phyloP scores from a whole-genome alignment of 2,113 vertebrate species.

The Chaetorhynchus papuensis region DNA sequence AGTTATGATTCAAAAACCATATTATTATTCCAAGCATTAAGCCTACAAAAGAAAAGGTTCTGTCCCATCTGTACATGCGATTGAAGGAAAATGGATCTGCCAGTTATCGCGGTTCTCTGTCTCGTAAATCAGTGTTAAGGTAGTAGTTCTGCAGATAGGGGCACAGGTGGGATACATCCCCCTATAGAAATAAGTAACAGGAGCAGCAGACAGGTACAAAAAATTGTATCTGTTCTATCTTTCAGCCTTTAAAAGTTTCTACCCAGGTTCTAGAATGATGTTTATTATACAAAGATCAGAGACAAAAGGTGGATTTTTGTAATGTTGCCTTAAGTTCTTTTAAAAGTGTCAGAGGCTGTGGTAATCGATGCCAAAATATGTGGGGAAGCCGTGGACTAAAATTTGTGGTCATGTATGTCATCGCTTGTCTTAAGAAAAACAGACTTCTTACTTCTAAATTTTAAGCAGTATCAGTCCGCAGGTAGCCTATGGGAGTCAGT shows the following conservation, averaged over 20 bases:
- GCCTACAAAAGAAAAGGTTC: not conserved
- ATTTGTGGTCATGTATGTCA: not conserved
- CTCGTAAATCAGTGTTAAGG: not conserved
- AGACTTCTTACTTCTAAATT: not conserved
- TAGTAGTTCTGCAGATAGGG: not conserved
- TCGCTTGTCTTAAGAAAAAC: not conserved
- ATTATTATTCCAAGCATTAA: not conserved
- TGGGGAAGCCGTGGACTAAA: not conserved
- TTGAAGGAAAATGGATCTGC: not conserved
- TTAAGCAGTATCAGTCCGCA: not conserved
- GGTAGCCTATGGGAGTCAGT: not conserved
- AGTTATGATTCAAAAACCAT: not conserved
- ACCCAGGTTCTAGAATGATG: not conserved
- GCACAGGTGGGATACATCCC: not conserved
- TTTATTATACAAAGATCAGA: not conserved
- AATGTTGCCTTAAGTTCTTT: not conserved
- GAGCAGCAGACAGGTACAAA: not conserved
- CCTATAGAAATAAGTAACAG: not conserved
- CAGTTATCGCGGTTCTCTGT: not conserved
- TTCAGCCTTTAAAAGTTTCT: not conserved
- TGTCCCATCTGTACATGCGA: not conserved
- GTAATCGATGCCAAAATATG: accelerated
- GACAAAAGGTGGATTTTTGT: not conserved
- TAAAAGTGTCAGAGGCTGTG: not conserved
- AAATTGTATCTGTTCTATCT: accelerated